These are phyloP conservation scores for Morone saxatilis DNA, from an alignment of 2,113 vertebrate genomes.

Conservation along the genomic window DNA sequence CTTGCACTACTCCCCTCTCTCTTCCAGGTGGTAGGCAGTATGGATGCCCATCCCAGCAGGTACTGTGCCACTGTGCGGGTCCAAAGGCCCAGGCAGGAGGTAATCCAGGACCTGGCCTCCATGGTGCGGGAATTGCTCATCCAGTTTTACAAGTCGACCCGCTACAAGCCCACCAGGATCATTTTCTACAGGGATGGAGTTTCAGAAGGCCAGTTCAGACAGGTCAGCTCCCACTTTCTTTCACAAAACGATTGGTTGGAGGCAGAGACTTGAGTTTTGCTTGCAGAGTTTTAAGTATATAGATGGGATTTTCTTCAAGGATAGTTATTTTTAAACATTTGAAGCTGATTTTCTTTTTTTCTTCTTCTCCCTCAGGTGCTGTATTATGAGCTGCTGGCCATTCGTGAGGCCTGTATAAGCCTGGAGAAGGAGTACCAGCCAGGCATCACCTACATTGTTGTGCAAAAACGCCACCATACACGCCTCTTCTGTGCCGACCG, in stretches of 20 bases:
- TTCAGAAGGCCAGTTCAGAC: constrained; percentile 98
- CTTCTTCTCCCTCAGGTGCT: constrained; percentile 86
- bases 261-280: no score
- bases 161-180: constrained; percentile 98
- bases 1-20: neutral
- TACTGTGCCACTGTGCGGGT: constrained; percentile 99
- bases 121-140: constrained; percentile 99
- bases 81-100: constrained; percentile 96
- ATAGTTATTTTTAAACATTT: neutral
- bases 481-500: constrained; percentile 98
- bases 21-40: constrained; percentile 96
- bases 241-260: neutral
- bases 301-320: neutral
- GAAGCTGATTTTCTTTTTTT: neutral
- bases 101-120: constrained; percentile 97
- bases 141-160: constrained; percentile 99
- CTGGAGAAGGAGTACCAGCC: constrained; percentile 99
- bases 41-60: constrained; percentile 98
- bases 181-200: constrained; percentile 96
- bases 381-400: constrained; percentile 98
- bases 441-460: constrained; percentile 99
- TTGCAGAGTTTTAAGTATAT: neutral
- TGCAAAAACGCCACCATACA: constrained; percentile 99
- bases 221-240: constrained; percentile 82
- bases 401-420: constrained; percentile 98